These are phyloP conservation scores for Xenopus tropicalis DNA, from an alignment of 2,113 vertebrate genomes.

Conservation along the genomic window DNA sequence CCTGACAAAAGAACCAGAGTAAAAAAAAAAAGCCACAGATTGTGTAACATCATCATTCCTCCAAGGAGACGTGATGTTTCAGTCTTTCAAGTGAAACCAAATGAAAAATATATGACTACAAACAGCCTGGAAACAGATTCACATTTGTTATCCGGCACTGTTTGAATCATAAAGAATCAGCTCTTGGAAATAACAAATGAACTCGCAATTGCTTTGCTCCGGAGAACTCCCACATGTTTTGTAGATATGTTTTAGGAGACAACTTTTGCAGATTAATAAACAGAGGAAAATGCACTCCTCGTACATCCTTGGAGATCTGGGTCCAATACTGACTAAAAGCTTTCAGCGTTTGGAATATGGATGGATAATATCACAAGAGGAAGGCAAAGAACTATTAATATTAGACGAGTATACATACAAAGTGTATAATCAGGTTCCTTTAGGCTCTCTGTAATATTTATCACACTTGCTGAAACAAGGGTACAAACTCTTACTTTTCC, in stretches of 20 bases:
- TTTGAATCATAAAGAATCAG: conserved; percentile 67
- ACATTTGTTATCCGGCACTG: conserved; percentile 50
- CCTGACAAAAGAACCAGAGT: conserved; percentile 48
- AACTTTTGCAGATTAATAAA: conserved; percentile 57
- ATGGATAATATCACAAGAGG: conserved; percentile 45
- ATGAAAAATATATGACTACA: conserved; percentile 59
- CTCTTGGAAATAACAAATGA: conserved; percentile 75
- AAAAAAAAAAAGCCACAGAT: conserved; percentile 30
- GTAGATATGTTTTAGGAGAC: conserved; percentile 57
- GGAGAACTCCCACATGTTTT: conserved; percentile 62
- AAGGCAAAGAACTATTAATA: conserved; percentile 42
- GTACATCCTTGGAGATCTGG: conserved; percentile 48
- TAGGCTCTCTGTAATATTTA: neutral
- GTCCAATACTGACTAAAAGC: conserved; percentile 47
- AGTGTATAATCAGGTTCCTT: conserved; percentile 22
- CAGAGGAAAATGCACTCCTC: neutral
- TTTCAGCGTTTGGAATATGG: conserved; percentile 52
- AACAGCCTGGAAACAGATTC: conserved; percentile 53
- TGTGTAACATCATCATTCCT: conserved; percentile 39
- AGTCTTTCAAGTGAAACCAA: conserved; percentile 49
- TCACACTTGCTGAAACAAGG: neutral
- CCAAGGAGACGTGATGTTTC: conserved; percentile 34
- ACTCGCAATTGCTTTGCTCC: conserved; percentile 68
- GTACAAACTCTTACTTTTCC: neutral
- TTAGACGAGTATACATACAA: conserved; percentile 48